Evolutionary conservation across 2,888 invertebrate species (phyloP).

Genomic region (Acleris cristana): DNA sequence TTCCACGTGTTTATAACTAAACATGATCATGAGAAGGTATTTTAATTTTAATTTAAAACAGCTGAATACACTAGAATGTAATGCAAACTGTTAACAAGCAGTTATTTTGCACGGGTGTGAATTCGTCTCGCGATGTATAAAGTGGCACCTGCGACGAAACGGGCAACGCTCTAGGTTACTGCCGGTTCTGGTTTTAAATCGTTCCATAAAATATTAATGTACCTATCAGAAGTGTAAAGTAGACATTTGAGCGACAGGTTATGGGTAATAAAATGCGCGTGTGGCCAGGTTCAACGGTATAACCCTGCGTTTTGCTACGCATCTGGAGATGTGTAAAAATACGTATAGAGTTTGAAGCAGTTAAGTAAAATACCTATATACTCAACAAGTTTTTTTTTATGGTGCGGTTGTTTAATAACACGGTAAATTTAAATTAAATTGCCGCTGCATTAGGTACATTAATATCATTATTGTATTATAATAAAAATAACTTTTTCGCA

Average conservation of each 20-base stretch:
- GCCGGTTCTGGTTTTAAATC: constrained; percentile 53
- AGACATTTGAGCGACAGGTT: constrained; percentile 46
- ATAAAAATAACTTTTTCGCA: too few relatives aligned
- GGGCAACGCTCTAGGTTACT: constrained; percentile 51
- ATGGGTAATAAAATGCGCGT: constrained; percentile 46
- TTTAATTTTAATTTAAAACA: constrained; percentile 18
- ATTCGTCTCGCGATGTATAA: constrained; percentile 50
- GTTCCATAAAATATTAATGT: constrained; percentile 49
- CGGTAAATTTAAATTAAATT: too few relatives aligned
- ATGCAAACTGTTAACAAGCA: constrained; percentile 18
- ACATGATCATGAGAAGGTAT: constrained; percentile 22
- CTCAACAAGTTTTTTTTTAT: too few relatives aligned
- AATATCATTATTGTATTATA: too few relatives aligned
- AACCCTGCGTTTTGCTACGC: background rate
- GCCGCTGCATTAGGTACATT: too few relatives aligned
- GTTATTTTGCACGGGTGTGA: constrained; percentile 45
- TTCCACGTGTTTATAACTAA: constrained; percentile 38
- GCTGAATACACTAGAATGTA: constrained; percentile 23
- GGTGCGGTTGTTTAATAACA: too few relatives aligned
- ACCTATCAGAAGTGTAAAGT: constrained; percentile 42
- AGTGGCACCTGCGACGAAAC: constrained; percentile 55
- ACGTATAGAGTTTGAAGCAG: too few relatives aligned
- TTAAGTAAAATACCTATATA: too few relatives aligned
- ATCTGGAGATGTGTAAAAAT: too few relatives aligned
- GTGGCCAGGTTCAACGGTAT: constrained; percentile 26